Percentiles rank a stretch among this genome's conserved stretches.
phyloP scores from a whole-genome alignment of 2,888 invertebrate species.

The Erebia palarica region DNA sequence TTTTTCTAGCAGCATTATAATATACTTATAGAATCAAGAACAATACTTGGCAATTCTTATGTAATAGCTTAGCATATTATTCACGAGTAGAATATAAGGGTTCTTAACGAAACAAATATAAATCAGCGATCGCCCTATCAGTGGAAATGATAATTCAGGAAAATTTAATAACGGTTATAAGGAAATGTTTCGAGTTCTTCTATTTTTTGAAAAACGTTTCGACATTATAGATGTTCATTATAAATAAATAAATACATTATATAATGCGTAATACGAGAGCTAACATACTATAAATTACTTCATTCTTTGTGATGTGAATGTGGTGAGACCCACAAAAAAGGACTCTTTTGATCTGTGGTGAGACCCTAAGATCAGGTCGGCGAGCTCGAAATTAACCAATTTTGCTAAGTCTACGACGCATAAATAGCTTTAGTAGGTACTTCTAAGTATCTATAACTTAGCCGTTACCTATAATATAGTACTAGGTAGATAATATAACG shows the following conservation, averaged over 20 bases:
- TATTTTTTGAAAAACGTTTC: conserved; percentile 26
- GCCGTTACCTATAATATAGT: conserved; percentile 9
- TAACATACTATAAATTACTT: neutral
- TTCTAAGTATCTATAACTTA: neutral
- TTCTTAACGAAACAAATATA: neutral
- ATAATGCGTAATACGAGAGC: neutral
- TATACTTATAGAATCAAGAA: too few relatives aligned
- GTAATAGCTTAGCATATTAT: too few relatives aligned
- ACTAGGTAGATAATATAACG: conserved; percentile 15
- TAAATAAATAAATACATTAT: neutral
- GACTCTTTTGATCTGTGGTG: too few relatives aligned
- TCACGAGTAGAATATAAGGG: too few relatives aligned
- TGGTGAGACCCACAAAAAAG: too few relatives aligned
- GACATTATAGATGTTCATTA: conserved; percentile 4
- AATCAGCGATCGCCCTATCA: neutral
- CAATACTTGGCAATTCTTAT: too few relatives aligned
- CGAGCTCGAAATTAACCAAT: neutral
- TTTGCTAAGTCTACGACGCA: neutral
- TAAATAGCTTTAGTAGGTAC: neutral
- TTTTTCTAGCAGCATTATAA: neutral
- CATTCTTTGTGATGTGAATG: neutral
- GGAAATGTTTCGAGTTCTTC: conserved; percentile 34
- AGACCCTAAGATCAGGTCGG: too few relatives aligned
- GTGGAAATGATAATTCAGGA: conserved; percentile 15
- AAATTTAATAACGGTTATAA: conserved; percentile 33